Evolutionary conservation across 2,888 invertebrate species (phyloP).

Genomic region (Callyntrura sp.): DNA sequence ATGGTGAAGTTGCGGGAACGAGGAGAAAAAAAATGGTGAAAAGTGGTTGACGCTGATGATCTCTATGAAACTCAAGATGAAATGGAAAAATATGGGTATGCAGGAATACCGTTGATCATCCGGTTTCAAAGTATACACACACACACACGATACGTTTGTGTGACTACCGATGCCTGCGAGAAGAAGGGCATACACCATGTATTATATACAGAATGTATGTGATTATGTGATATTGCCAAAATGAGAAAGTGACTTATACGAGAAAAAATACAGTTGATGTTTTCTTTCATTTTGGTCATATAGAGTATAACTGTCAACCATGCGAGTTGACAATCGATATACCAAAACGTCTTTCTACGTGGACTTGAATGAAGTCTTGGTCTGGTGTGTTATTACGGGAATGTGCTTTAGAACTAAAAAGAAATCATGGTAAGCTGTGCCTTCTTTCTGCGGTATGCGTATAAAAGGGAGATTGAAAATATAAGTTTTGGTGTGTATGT

Average conservation of each 20-base stretch:
- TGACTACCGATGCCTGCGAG: not conserved
- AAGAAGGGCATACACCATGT: not conserved
- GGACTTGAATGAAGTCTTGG: not conserved
- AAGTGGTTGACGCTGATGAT: not conserved
- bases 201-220: too few species aligned
- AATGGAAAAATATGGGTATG: slow-evolving; percentile 18
- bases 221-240: not conserved
- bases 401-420: too few species aligned
- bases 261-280: not conserved
- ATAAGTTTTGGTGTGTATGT: slow-evolving; percentile 32
- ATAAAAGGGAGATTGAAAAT: not conserved
- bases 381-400: not conserved
- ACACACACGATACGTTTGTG: too few species aligned
- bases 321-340: too few species aligned
- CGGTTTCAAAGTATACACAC: not conserved
- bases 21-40: slow-evolving; percentile 23
- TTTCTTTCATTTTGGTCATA: not conserved
- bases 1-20: not conserved
- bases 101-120: not conserved
- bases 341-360: not conserved
- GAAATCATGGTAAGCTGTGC: not conserved
- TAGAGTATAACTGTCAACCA: too few species aligned
- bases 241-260: not conserved
- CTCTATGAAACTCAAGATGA: not conserved
- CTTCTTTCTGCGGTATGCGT: not conserved